phyloP scores from a whole-genome alignment of 2,797 vertebrate species.

The Poeciliopsis presidionis region DNA sequence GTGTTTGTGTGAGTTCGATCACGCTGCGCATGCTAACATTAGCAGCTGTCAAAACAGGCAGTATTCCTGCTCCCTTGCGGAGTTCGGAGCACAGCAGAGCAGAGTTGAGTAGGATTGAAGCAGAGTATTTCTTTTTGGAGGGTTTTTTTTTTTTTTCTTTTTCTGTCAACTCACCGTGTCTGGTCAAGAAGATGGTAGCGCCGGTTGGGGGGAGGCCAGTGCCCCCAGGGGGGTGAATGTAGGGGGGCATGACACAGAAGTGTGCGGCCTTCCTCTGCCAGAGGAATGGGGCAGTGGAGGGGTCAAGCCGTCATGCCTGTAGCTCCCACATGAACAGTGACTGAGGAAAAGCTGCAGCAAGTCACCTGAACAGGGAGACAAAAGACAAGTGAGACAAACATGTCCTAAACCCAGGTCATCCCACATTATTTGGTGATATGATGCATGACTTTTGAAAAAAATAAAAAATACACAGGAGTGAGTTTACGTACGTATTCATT shows the following conservation, averaged over 20 bases:
- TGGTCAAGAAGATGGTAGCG: conserved; percentile 49
- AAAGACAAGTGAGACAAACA: conserved; percentile 11
- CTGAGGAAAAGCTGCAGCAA: conserved; percentile 20
- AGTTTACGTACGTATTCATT: conserved; percentile 24
- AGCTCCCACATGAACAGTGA: conserved; percentile 51
- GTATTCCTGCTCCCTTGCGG: conserved; percentile 34
- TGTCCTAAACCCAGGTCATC: not conserved
- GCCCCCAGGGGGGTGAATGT: conserved; percentile 66
- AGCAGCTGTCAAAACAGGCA: conserved; percentile 71
- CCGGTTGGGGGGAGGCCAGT: conserved; percentile 40
- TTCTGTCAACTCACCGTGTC: conserved; percentile 71
- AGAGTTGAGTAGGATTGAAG: conserved; percentile 16
- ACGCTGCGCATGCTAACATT: conserved; percentile 56
- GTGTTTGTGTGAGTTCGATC: conserved; percentile 28
- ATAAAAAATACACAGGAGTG: conserved; percentile 5
- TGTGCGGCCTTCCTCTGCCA: conserved; percentile 67
- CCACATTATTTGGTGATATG: conserved; percentile 6
- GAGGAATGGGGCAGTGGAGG: conserved; percentile 45
- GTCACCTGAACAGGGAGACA: conserved; percentile 52
- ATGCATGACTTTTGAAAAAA: not conserved
- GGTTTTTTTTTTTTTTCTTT: not conserved
- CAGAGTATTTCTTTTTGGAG: not conserved
- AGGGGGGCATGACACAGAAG: conserved; percentile 72
- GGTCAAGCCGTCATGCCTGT: conserved; percentile 70
- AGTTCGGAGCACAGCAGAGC: conserved; percentile 30